phyloP scores from a whole-genome alignment of 2,888 invertebrate genomes.

The Molorchus minor region DNA sequence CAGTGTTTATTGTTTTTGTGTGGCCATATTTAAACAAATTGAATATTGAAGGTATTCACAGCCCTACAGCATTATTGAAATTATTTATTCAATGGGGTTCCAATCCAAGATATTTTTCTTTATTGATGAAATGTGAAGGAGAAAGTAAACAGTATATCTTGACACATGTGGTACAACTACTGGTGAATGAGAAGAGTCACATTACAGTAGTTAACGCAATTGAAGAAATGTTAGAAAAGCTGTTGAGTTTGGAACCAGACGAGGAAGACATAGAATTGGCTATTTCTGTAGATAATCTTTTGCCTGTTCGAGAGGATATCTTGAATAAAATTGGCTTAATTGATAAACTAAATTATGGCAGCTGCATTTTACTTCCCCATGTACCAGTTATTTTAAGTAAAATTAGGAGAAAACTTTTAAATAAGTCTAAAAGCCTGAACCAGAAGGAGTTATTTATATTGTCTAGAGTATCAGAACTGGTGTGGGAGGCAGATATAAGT shows the following conservation, averaged over 20 bases:
- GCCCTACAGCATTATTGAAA: constrained; percentile 83
- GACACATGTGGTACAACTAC: constrained; percentile 74
- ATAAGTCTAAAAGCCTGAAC: constrained; percentile 70
- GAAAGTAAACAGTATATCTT: constrained; percentile 68
- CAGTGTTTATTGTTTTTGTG: constrained; percentile 79
- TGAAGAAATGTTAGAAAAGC: constrained; percentile 77
- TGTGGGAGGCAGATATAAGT: constrained; percentile 73
- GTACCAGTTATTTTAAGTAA: constrained; percentile 75
- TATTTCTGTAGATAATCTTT: constrained; percentile 60
- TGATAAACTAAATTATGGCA: constrained; percentile 74
- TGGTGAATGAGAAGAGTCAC: constrained; percentile 75
- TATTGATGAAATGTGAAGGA: constrained; percentile 71
- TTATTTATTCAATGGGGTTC: constrained; percentile 83
- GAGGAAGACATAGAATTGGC: constrained; percentile 63
- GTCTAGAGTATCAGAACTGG: constrained; percentile 79
- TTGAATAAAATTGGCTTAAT: constrained; percentile 53
- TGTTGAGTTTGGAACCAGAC: constrained; percentile 73
- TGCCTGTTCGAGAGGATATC: constrained; percentile 54
- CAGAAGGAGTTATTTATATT: constrained; percentile 78
- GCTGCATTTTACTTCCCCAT: constrained; percentile 77
- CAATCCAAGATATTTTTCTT: constrained; percentile 78
- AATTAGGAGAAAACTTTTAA: constrained; percentile 72
- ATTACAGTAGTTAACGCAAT: constrained; percentile 73
- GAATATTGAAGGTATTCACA: constrained; percentile 81
- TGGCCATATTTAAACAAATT: constrained; percentile 83